Evolutionary conservation across 2,888 invertebrate genomes (phyloP).

Genomic region (Lasioglossum morio): DNA sequence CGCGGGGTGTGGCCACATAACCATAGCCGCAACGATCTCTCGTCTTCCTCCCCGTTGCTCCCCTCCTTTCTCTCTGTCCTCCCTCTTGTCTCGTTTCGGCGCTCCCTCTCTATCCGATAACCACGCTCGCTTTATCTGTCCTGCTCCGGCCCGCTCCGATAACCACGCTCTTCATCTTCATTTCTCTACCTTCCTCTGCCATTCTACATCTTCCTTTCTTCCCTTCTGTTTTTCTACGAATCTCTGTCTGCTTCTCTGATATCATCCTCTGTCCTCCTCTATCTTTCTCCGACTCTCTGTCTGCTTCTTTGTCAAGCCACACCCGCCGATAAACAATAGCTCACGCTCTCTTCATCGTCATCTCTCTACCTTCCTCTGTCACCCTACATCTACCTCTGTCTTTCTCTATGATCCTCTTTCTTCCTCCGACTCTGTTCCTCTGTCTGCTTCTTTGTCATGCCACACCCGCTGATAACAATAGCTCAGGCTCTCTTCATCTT

Average conservation of each 20-base stretch:
- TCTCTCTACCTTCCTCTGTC: background rate
- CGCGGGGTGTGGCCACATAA: conserved; percentile 79
- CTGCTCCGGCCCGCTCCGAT: background rate
- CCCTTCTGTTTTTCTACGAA: too few species aligned
- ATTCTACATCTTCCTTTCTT: background rate
- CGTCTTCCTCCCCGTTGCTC: conserved; percentile 36
- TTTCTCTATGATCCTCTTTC: background rate
- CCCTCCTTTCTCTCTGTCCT: conserved; percentile 21
- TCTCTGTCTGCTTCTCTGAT: background rate
- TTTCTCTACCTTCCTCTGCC: background rate
- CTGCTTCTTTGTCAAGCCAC: background rate
- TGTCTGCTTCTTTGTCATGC: conserved; percentile 2
- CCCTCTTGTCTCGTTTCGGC: conserved; percentile 26
- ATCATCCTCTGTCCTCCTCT: background rate
- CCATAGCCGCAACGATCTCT: conserved; percentile 71
- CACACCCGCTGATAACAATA: background rate
- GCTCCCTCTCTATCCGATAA: conserved; percentile 12
- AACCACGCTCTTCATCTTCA: background rate
- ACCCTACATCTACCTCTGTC: background rate
- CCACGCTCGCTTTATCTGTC: background rate
- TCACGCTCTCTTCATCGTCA: background rate
- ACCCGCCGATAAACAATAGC: too few species aligned
- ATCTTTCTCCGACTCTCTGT: background rate
- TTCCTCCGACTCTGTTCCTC: background rate
- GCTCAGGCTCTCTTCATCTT: background rate